Percentiles rank a stretch among this genome's conserved stretches.
phyloP scores from a whole-genome alignment of 2,888 invertebrate genomes.

The Hofmannophila pseudospretella region DNA sequence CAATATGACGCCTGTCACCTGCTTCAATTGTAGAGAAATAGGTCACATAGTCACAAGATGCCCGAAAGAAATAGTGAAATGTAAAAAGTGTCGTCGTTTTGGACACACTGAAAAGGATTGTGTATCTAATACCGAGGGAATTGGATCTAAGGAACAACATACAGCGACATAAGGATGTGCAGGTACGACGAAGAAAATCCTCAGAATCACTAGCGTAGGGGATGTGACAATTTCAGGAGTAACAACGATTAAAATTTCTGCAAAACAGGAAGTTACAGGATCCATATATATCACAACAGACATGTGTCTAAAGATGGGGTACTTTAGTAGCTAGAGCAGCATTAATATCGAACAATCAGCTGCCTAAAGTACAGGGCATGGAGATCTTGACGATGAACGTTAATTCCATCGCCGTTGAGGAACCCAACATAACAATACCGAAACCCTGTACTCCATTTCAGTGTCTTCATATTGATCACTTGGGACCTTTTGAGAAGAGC shows the following conservation, averaged over 20 bases:
- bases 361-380: background rate
- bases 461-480: slow-evolving; percentile 10
- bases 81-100: background rate
- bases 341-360: background rate
- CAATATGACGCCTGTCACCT: background rate
- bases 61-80: background rate
- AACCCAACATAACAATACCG: background rate
- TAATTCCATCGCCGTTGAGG: background rate
- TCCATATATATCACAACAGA: background rate
- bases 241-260: background rate
- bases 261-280: background rate
- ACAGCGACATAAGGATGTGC: too few relatives aligned
- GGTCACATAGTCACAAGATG: background rate
- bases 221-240: background rate
- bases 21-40: background rate
- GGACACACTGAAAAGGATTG: background rate
- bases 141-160: too few relatives aligned
- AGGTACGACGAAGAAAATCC: background rate
- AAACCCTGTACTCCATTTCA: slow-evolving; percentile 4
- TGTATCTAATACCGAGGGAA: too few relatives aligned
- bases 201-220: background rate
- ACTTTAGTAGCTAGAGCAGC: background rate
- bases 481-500: slow-evolving; percentile 13
- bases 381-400: background rate
- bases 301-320: background rate